Conservation (phyloP, 2,888 invertebrate species). For the Xestia xanthographa region DNA sequence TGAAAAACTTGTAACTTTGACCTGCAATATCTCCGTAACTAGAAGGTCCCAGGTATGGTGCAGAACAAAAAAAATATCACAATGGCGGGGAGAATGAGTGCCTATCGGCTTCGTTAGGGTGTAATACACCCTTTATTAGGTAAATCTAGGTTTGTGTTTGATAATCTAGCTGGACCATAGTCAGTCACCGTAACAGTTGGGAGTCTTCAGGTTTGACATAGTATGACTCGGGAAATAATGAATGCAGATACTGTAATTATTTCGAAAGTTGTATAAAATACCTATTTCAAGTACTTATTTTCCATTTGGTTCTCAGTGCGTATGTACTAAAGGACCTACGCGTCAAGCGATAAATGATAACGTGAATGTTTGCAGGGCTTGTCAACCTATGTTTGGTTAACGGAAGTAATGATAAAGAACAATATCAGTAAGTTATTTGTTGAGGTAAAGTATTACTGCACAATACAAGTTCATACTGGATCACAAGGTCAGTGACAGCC, state of each 20-base stretch:
- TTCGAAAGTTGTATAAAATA: neutral
- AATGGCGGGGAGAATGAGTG: no score
- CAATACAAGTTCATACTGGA: neutral
- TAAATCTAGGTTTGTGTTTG: neutral
- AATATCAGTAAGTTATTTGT: constrained; percentile 29
- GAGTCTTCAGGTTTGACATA: neutral
- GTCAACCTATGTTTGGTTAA: constrained; percentile 43
- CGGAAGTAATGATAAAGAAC: constrained; percentile 39
- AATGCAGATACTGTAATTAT: neutral
- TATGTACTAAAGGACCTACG: constrained; percentile 11
- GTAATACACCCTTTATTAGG: neutral
- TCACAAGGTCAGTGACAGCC: constrained; percentile 17
- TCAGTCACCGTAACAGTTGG: neutral
- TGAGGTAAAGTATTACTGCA: constrained; percentile 26
- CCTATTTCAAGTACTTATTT: neutral
- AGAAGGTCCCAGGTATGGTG: no score
- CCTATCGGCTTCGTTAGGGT: no score
- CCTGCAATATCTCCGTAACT: no score
- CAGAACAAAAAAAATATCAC: no score
- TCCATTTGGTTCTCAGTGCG: neutral
- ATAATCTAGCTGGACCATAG: neutral
- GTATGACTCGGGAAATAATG: neutral
- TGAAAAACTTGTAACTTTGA: no score
- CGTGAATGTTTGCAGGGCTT: constrained; percentile 40
- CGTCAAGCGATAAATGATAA: constrained; percentile 46